Percentiles rank a stretch among this genome's conserved stretches.
These are phyloP conservation scores for Folsomia manolachei DNA, from an alignment of 2,888 invertebrate species.

Conservation along the genomic window DNA sequence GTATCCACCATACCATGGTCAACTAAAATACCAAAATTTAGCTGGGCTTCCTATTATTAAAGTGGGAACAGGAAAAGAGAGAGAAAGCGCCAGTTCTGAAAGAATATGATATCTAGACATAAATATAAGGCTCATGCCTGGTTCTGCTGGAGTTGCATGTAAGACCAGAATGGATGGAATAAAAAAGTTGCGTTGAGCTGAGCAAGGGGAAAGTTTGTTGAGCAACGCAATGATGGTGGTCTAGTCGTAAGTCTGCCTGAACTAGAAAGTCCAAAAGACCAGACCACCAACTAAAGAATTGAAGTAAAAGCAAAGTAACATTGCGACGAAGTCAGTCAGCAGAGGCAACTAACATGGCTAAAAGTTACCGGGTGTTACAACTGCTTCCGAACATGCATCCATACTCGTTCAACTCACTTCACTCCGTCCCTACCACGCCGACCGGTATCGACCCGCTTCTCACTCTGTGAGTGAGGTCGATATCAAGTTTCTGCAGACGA, in stretches of 20 bases:
- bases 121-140: not conserved
- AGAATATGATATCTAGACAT: not conserved
- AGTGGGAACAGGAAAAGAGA: slow-evolving; percentile 14
- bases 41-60: not conserved
- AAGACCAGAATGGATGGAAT: not conserved
- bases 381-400: not conserved
- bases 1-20: too few relatives aligned
- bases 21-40: not conserved
- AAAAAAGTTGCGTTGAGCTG: too few relatives aligned
- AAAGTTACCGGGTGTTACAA: slow-evolving; percentile 10
- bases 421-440: not conserved
- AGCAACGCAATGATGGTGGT: not conserved
- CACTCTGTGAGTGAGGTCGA: slow-evolving; percentile 30
- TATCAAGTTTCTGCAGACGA: slow-evolving; percentile 41
- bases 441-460: slow-evolving; percentile 37
- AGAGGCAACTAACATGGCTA: too few relatives aligned
- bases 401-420: too few relatives aligned
- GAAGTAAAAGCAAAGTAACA: not conserved
- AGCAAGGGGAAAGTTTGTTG: slow-evolving; percentile 7
- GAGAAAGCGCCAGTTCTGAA: not conserved
- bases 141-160: not conserved
- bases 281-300: not conserved
- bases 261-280: not conserved
- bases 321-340: not conserved
- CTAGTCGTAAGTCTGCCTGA: not conserved